Evolutionary conservation across 2,888 invertebrate species (phyloP), one percentile per base, ranked within the genome.

Genomic region (Acanthacorydalis orientalis): DNA sequence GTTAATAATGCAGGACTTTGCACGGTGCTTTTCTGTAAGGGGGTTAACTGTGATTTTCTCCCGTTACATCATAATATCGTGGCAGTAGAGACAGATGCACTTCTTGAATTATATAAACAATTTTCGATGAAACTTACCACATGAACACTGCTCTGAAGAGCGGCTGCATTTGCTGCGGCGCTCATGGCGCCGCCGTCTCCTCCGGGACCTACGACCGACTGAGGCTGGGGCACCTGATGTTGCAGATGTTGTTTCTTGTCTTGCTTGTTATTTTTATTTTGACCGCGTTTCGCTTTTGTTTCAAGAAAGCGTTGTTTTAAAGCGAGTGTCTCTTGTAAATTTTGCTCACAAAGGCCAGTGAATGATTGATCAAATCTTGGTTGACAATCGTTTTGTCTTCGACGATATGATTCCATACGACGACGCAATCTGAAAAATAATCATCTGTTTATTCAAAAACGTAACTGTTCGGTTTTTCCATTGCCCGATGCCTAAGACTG

Each of bases 281-380:
- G 82, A 6, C 23, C 23, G 56, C 85, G 74, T 68, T 92, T 92
- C 55, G 87, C 82, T 66, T 90, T 92, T 64, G 83, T 84, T 68
- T 93, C 93, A 57, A 91, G 75, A 67, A 83, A 92, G 53, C 88
- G 78, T 67, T 92, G 90, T 65, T 89, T 87, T 52, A 93, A 73
- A 53, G 86, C 78, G 56, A 81, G 74, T 35, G 92, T 91, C 65
- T 92, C 91, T 68, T 90, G 80, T 57, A 85, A 80, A 64, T 92
- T 89, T 64, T 90, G 90, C 61, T 92, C 91, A 69, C 87, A 87
- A 51, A 85, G 75, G 38, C 86, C 86, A 62, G 76, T 85, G 67
- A 88, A 85, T 53, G 87, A 83, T 63, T 87, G 87, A 63, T 89
- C 88, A 69, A 85, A 91, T 52, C 90, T 76, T 51, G 89, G 88